Evolutionary conservation across 2,888 invertebrate genomes (phyloP).

Genomic region (Brachylomia viminalis): DNA sequence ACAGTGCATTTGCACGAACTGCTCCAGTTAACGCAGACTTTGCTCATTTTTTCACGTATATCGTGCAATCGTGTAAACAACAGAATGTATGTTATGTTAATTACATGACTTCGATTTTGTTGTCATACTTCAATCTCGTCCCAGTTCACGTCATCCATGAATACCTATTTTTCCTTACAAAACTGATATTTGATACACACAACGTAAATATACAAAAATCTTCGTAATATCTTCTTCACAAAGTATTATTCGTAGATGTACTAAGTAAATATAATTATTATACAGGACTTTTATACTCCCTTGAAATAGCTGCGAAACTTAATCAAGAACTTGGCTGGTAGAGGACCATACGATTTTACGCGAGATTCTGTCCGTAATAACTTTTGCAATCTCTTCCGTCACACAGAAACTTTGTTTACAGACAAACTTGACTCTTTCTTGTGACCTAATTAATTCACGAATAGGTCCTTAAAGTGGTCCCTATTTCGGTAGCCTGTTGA

Average conservation of each 20-base stretch:
- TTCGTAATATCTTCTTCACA: neutral
- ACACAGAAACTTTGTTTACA: slow-evolving; percentile 69
- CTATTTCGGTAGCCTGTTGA: neutral
- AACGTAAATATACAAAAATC: neutral
- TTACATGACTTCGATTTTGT: slow-evolving; percentile 37
- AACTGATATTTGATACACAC: neutral
- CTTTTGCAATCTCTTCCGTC: slow-evolving; percentile 74
- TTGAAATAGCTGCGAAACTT: slow-evolving; percentile 69
- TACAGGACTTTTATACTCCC: slow-evolving; percentile 10
- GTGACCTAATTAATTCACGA: slow-evolving; percentile 44
- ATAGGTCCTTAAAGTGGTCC: slow-evolving; percentile 19
- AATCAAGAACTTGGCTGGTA: slow-evolving; percentile 73
- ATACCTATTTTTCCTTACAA: neutral
- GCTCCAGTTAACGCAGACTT: slow-evolving; percentile 70
- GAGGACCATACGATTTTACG: slow-evolving; percentile 62
- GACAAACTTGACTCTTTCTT: slow-evolving; percentile 57
- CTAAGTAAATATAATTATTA: slow-evolving; percentile 15
- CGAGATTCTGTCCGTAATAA: slow-evolving; percentile 71
- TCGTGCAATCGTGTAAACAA: slow-evolving; percentile 64
- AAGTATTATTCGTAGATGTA: neutral
- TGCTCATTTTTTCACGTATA: slow-evolving; percentile 60
- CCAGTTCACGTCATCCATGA: slow-evolving; percentile 2
- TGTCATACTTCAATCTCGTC: slow-evolving; percentile 37
- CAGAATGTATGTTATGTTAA: slow-evolving; percentile 37
- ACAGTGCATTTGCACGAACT: slow-evolving; percentile 63